phyloP scores from a whole-genome alignment of 1,140 invertebrate genomes.

The Pseudomyrmex concolor region DNA sequence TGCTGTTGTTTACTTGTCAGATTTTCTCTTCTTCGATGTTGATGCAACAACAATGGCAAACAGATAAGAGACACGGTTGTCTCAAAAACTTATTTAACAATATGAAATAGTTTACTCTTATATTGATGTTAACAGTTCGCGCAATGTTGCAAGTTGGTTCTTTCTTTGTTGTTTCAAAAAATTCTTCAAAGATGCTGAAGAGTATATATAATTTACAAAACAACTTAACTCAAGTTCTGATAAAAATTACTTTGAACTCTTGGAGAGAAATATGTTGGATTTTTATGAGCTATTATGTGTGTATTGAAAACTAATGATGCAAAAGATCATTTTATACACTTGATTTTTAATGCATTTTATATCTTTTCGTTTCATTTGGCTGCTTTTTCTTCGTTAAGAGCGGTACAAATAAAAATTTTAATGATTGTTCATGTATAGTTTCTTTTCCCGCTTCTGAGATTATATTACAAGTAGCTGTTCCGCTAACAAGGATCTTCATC shows the following conservation, averaged over 20 bases:
- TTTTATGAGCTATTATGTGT: neutral
- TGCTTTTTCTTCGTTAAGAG: neutral
- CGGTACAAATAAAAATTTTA: neutral
- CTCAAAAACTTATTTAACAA: conserved; percentile 30
- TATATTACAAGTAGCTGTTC: neutral
- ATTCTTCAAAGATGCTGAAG: neutral
- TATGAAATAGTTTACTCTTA: neutral
- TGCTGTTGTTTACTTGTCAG: conserved; percentile 49
- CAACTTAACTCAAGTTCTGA: too few species aligned
- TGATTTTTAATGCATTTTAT: neutral
- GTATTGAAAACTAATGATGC: neutral
- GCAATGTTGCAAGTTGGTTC: neutral
- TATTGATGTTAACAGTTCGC: neutral
- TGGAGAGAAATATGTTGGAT: neutral
- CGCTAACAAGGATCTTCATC: neutral
- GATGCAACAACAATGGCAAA: conserved; percentile 8
- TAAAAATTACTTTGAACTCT: too few species aligned
- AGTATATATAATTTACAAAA: neutral
- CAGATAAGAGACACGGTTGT: neutral
- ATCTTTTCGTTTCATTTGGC: conserved; percentile 9
- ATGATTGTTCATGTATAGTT: neutral
- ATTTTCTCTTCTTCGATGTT: conserved; percentile 31
- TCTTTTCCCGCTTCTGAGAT: conserved; percentile 21
- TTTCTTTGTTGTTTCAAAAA: neutral
- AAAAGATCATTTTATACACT: neutral